phyloP scores from a whole-genome alignment of 2,113 vertebrate species.

The Aspiorhynchus laticeps region DNA sequence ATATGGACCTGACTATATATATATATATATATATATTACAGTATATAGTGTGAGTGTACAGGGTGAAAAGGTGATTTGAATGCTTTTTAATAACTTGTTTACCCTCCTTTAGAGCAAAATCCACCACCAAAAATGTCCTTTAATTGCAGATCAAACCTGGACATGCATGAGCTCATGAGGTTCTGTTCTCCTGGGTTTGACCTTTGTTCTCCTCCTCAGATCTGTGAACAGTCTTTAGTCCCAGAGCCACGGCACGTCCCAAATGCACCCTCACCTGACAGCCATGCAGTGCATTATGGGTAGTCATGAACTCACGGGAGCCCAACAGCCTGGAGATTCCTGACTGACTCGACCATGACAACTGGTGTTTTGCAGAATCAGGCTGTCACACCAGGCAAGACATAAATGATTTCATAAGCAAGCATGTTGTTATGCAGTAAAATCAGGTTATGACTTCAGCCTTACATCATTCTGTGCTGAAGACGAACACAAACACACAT shows the following conservation, averaged over 20 bases:
- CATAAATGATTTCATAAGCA: not conserved
- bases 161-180: not conserved
- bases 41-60: no score
- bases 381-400: not conserved
- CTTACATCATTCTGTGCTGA: not conserved
- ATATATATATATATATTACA: no score
- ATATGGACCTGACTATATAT: no score
- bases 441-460: not conserved
- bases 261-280: not conserved
- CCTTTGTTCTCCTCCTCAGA: not conserved
- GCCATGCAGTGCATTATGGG: not conserved
- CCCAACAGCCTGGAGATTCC: not conserved
- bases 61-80: no score
- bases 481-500: conserved; percentile 3
- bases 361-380: no score
- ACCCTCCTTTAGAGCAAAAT: not conserved
- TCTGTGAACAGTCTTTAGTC: not conserved
- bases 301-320: not conserved
- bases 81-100: not conserved
- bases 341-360: no score
- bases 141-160: not conserved
- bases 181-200: not conserved
- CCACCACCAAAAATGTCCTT: not conserved
- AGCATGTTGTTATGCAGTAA: no score
- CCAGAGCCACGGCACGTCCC: not conserved